Evolutionary conservation across 2,888 invertebrate species (phyloP), one percentile per base, ranked within the genome.

Genomic region (Anthrax anthrax): DNA sequence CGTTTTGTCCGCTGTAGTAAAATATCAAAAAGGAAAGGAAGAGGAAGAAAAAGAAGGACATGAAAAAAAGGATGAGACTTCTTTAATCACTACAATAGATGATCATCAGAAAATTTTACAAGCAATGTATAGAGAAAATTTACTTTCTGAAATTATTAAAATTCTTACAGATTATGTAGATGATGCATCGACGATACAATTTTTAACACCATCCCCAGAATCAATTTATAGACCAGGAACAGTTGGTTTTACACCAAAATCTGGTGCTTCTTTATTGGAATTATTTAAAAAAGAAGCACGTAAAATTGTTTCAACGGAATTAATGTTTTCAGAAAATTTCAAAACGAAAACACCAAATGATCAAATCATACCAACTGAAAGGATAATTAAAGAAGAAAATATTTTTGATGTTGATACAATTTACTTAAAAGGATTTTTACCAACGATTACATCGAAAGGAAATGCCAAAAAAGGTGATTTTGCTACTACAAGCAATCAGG

Each of bases 1-100:
- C 3, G 73, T 81, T 2, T 72, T 76, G 56, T 72, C 73, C 34
- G 75, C 78, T 12, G 65, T 80, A 17, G 71, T 72, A 55, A 47
- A 46, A 14, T 46, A 49, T 12, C 16, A 39, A 18, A 37, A 45
- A 18, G 62, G 66, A 48, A 59, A 65, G 16, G 57, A 69, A 57
- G 70, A 72, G 55, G 58, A 71, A 39, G 67, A 72, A 54, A 64
- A 73, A 19, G 67, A n/a, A n/a, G n/a, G n/a, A n/a, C n/a, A n/a
- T n/a, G n/a, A n/a, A n/a, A n/a, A n/a, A n/a, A n/a, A n/a, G n/a
- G n/a, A n/a, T n/a, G n/a, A n/a, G n/a, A n/a, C n/a, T n/a, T n/a
- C n/a, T n/a, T n/a, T n/a, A n/a, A n/a, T n/a, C n/a, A 6, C 8
- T 23, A 6, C 23, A 4, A 23, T 8, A 23, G 23, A 23, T 23